A percentile compares a stretch with the other conserved stretches of the same genome.
phyloP scores from a whole-genome alignment of 2,888 invertebrate species.

The Diadegma fenestrale region DNA sequence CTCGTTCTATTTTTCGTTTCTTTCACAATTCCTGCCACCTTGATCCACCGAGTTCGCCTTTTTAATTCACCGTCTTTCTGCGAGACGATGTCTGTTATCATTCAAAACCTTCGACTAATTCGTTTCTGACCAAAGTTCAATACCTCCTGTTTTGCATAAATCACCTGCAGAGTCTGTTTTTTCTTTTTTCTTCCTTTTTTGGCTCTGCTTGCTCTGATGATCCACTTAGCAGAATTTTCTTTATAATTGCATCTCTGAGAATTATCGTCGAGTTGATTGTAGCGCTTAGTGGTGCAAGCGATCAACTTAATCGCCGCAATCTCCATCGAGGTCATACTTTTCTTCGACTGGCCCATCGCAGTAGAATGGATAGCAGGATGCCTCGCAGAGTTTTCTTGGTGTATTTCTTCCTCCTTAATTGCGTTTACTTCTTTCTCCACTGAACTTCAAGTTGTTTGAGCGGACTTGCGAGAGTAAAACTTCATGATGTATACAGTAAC shows the following conservation, averaged over 20 bases:
- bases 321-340: constrained; percentile 75
- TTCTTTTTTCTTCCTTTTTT: not conserved
- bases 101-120: too few species aligned
- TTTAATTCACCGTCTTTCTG: too few species aligned
- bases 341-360: constrained; percentile 58
- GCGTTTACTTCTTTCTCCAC: not conserved
- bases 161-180: not conserved
- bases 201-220: not conserved
- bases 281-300: constrained; percentile 73
- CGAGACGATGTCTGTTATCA: too few species aligned
- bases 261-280: constrained; percentile 36
- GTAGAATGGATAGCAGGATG: constrained; percentile 22
- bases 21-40: too few species aligned
- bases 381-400: not conserved
- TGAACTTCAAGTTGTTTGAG: not conserved
- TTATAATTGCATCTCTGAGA: constrained; percentile 77
- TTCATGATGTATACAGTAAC: constrained; percentile 74
- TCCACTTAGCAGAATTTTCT: constrained; percentile 28
- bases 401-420: not conserved
- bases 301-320: constrained; percentile 78
- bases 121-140: too few species aligned
- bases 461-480: constrained; percentile 71
- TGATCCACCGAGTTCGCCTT: too few species aligned
- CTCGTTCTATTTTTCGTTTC: too few species aligned
- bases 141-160: not conserved